phyloP scores from a whole-genome alignment of 2,113 vertebrate species.

The Meriones unguiculatus region DNA sequence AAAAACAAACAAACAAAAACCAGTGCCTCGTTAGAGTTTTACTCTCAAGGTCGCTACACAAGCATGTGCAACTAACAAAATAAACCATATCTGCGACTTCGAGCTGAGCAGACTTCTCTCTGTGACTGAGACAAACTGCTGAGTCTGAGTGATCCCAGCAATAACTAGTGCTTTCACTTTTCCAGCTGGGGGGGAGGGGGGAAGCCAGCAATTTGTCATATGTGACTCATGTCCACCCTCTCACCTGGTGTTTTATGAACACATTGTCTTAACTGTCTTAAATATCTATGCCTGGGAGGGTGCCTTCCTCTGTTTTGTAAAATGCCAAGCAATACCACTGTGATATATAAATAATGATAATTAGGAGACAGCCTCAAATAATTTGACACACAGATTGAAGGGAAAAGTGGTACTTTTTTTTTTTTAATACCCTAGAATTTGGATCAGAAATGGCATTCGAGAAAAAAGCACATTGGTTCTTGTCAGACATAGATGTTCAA shows the following conservation, averaged over 20 bases:
- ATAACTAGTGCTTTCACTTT: not conserved
- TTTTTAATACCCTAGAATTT: constrained; percentile 75
- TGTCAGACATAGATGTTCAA: not conserved
- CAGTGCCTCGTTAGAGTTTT: not conserved
- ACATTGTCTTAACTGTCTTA: constrained; percentile 11
- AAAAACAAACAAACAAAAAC: not conserved
- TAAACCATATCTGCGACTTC: not conserved
- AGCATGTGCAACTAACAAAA: not conserved
- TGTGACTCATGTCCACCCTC: constrained; percentile 63
- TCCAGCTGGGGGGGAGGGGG: not conserved
- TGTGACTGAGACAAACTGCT: not conserved
- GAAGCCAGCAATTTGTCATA: not conserved
- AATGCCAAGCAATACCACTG: constrained; percentile 25
- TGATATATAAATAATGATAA: constrained; percentile 70
- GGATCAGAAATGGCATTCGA: constrained; percentile 62
- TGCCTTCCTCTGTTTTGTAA: constrained; percentile 63
- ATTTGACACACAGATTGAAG: constrained; percentile 74
- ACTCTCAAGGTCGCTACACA: not conserved
- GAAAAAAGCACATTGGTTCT: constrained; percentile 6
- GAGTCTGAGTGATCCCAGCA: not conserved
- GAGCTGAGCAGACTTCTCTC: not conserved
- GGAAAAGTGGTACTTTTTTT: constrained; percentile 67
- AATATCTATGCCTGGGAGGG: constrained; percentile 49
- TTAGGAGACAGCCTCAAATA: constrained; percentile 72
- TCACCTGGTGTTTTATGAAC: constrained; percentile 58